Evolutionary conservation across 2,888 invertebrate genomes (phyloP), one percentile per base, ranked within the genome.

Genomic region (Melitaea athalia): DNA sequence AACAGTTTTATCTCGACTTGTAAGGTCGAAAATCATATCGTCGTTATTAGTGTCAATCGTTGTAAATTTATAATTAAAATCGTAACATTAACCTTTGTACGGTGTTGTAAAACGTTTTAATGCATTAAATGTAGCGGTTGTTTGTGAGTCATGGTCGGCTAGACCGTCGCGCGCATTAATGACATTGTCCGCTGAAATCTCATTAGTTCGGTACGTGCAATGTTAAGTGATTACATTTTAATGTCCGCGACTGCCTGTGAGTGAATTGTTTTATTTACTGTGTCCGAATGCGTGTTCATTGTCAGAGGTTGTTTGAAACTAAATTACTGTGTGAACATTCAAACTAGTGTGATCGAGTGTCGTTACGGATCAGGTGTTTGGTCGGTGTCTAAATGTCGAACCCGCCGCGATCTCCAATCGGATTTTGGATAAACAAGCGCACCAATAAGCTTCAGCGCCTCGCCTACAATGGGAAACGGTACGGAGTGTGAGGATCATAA

Each of bases 151-250:
- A 92, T 79, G 53, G 53, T 73, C 81, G 81, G 82, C 83, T 81
- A 82, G 78, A 84, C 83, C 85, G 88, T 86, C 85, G 83, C 80
- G 81, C 85, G 88, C 88, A 85, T 90, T 89, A 90, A 84, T 84
- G 78, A 87, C 85, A 81, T 83, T 85, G 89, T 87, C 85, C 82
- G 81, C 86, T 88, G 83, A 90, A 90, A 91, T 90, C 89, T 89
- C 89, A 90, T 92, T 92, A 89, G 86, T 88, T 82, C 84, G 82
- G 87, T 89, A 89, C 88, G 89, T 89, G 88, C 87, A 84, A 81
- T 87, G 87, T 87, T 87, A 88, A 90, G 87, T 89, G 89, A 90
- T 89, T 90, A 91, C 86, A 86, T 89, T 89, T 87, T 87, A 87
- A 87, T 86, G 86, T 85, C 78, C 75, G 77, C 81, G 80, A 67